Base-by-base conservation (phyloP, 2,888 invertebrate genomes). In the Ormyrus labotus region DNA sequence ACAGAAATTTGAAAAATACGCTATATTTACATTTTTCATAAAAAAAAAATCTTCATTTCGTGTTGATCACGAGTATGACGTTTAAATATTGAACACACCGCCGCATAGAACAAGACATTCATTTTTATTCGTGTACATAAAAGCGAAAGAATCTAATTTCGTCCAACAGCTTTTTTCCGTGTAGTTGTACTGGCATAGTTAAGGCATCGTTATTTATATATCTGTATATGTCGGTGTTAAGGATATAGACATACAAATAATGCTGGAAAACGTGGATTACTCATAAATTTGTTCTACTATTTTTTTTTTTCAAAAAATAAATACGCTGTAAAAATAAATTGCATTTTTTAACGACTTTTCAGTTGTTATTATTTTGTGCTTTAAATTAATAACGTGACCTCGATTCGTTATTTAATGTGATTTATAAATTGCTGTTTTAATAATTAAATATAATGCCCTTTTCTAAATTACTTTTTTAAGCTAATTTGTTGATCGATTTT, bases 101-200 rank as follows among this genome's bases (percentile, higher is more conserved):
- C 34, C 34, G 19, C 34, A 1, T 34, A 69, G 34, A 70, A 63
- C 11, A 78, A 60, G 48, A 57, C 47, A 53, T 60, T 71, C 48
- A 71, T 70, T 77, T 77, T 65, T 55, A 71, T 77, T 77, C 64
- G 51, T 68, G 60, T 55, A 19, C 69, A 45, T 50, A 79, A 78
- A 69, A 74, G 45, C 51, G 34, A 69, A 70, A 79, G 58, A 74
- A 79, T 79, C 74, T 64, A 74, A 79, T 74, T 79, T 79, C 51
- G 64, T 55, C 69, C n/a, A 58, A 64, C 63, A 55, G 64, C 55
- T 53, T 77, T 77, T 51, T 69, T 53, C 61, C 69, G 47, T 61
- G 10, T 55, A 47, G 51, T 72, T 48, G 61, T 58, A 57, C 13
- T 48, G 57, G 13, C 69, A 48, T 9, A 51, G 67, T 70, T n/a